phyloP scores from a whole-genome alignment of 2,113 vertebrate genomes.

The Probosciger aterrimus region DNA sequence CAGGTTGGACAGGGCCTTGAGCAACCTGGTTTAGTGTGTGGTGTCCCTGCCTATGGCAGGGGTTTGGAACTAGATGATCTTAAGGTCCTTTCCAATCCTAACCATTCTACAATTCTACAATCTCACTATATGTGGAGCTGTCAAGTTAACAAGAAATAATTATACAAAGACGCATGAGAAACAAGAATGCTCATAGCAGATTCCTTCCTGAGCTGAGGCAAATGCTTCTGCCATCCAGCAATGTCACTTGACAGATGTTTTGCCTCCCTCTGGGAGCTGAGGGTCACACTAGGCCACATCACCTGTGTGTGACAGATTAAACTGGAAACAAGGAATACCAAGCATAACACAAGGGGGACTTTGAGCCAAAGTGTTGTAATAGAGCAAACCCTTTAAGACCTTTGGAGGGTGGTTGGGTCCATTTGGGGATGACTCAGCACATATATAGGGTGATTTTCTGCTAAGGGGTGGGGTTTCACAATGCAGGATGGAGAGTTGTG shows the following conservation, averaged over 20 bases:
- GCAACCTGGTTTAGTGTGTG: neutral
- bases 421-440: neutral
- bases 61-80: neutral
- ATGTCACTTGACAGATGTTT: rapidly evolving
- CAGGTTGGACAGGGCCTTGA: neutral
- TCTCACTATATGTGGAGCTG: neutral
- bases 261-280: neutral
- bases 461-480: neutral
- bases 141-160: neutral
- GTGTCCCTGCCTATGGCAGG: neutral
- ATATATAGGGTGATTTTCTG: neutral
- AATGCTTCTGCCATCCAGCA: neutral
- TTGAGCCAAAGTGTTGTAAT: neutral
- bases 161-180: neutral
- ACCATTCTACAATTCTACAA: neutral
- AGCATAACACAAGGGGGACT: rapidly evolving
- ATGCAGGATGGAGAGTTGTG: too few species aligned
- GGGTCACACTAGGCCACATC: neutral
- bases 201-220: neutral
- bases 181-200: neutral
- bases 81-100: neutral
- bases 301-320: neutral
- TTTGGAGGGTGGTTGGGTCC: neutral
- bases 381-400: neutral
- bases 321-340: neutral